Base-by-base conservation (phyloP, 2,888 invertebrate genomes). In the Leptopilina myrica region DNA sequence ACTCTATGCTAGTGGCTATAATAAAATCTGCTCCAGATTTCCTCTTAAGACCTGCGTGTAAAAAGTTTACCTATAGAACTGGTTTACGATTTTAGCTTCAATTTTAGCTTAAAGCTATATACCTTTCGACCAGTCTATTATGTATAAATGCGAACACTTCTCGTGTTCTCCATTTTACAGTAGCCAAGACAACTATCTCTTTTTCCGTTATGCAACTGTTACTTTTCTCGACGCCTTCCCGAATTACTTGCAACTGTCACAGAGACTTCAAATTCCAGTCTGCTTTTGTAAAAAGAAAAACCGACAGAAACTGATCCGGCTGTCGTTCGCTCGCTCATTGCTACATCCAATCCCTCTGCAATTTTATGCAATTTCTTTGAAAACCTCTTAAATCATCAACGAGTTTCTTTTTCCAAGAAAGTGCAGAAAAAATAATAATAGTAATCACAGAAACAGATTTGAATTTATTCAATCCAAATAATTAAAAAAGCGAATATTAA, bases 131-230 rank as follows among this genome's bases (percentile, higher is more conserved):
- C 73, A 73, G 73, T 73, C 73, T 73, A 73, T 73, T 73, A 73
- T 73, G 73, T 79, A 81, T 79, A 82, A 80, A 80, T 79, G 80
- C 81, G 79, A 80, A 81, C 84, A 85, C 85, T 86, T 85, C 76
- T 82, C 76, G 78, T 79, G 82, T 83, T 82, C 83, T 79, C 78
- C 79, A 78, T 80, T 80, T 85, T 83, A 84, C 86, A 88, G 85
- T 84, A 80, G 82, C 81, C 81, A 84, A 79, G 84, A 87, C 89
- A 89, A 89, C 89, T 90, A 89, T 90, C 89, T 89, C 89, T 88
- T 87, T 89, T 88, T 86, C 85, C 85, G 85, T 89, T 89, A 87
- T 86, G 89, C 86, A 89, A 89, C 85, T 80, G n/a, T n/a, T n/a
- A 83, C 86, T 88, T 88, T 86, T 87, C 87, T 87, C 85, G 84